These are phyloP conservation scores for Phymastichus coffea DNA, from an alignment of 1,140 invertebrate genomes.

Conservation along the genomic window DNA sequence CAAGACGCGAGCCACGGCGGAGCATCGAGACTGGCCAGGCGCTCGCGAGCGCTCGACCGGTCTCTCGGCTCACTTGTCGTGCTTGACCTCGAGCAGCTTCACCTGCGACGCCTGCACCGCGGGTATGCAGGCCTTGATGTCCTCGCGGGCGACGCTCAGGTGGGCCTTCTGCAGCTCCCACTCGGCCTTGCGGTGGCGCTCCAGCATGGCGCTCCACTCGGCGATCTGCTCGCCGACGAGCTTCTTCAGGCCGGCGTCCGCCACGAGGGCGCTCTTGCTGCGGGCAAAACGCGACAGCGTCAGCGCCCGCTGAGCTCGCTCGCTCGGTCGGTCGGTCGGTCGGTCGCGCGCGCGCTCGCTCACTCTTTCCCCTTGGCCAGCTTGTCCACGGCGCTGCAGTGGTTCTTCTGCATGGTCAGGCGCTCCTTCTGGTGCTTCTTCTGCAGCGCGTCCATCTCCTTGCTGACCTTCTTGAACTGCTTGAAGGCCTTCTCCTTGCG, in stretches of 20 bases:
- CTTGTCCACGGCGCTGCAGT: conserved; percentile 90
- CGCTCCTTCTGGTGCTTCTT: conserved; percentile 94
- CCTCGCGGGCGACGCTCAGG: conserved; percentile 80
- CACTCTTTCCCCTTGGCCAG: conserved; percentile 89
- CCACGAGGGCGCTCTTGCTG: conserved; percentile 76
- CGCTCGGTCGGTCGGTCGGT: too few species aligned
- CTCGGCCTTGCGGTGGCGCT: conserved; percentile 87
- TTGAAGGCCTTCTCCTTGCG: conserved; percentile 93
- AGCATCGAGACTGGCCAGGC: too few species aligned
- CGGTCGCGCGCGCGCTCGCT: too few species aligned
- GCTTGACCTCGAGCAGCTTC: conserved; percentile 88
- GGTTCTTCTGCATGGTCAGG: conserved; percentile 86
- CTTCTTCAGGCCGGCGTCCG: conserved; percentile 76
- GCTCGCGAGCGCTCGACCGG: too few species aligned
- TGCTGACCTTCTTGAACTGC: conserved; percentile 89
- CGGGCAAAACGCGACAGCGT: conserved; percentile 32
- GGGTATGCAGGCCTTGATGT: conserved; percentile 85
- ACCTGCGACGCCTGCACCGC: conserved; percentile 84
- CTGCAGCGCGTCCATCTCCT: conserved; percentile 87
- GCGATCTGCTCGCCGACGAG: conserved; percentile 85
- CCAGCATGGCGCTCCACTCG: conserved; percentile 91
- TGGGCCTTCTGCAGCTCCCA: conserved; percentile 85
- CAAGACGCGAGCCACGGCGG: conserved; percentile 24
- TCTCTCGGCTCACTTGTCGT: conserved; percentile 81
- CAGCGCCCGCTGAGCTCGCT: too few species aligned